A percentile compares a stretch with the other conserved stretches of the same genome.
phyloP scores from a whole-genome alignment of 2,113 vertebrate species.

The Hemiprocne comata region DNA sequence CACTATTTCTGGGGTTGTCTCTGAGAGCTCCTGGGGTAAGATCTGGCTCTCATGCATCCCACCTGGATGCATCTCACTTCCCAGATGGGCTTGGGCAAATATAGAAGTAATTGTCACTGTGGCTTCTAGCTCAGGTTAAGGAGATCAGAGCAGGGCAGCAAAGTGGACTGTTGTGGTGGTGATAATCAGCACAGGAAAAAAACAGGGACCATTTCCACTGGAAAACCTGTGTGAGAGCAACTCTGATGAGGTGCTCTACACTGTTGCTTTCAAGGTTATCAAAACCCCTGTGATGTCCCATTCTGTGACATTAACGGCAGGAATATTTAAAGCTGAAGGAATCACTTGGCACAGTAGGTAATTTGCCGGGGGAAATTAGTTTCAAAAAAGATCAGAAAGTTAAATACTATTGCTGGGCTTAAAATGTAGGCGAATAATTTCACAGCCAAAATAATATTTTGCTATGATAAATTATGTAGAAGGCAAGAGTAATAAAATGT shows the following conservation, averaged over 20 bases:
- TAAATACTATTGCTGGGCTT: slow-evolving; percentile 30
- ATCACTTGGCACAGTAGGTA: background rate
- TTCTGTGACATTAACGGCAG: slow-evolving; percentile 23
- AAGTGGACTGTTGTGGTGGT: background rate
- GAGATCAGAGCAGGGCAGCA: background rate
- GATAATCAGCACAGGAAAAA: background rate
- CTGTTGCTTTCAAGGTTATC: background rate
- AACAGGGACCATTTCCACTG: background rate
- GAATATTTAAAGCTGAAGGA: background rate
- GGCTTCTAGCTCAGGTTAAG: background rate
- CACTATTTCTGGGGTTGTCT: background rate
- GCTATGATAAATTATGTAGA: slow-evolving; percentile 39
- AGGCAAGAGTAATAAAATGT: slow-evolving; percentile 25
- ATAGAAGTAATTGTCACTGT: background rate
- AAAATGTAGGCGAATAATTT: slow-evolving; percentile 27
- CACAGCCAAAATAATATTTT: slow-evolving; percentile 64
- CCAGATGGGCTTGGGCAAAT: background rate
- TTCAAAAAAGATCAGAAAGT: slow-evolving; percentile 39
- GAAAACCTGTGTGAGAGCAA: background rate
- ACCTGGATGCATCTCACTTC: background rate
- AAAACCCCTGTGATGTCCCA: background rate
- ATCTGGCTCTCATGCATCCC: background rate
- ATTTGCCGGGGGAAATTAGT: slow-evolving; percentile 48
- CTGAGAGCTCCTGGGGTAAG: background rate
- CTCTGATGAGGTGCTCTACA: background rate